Percentiles rank a stretch among this genome's conserved stretches.
phyloP scores from a whole-genome alignment of 1,140 invertebrate species.

The Orchestia grillus region DNA sequence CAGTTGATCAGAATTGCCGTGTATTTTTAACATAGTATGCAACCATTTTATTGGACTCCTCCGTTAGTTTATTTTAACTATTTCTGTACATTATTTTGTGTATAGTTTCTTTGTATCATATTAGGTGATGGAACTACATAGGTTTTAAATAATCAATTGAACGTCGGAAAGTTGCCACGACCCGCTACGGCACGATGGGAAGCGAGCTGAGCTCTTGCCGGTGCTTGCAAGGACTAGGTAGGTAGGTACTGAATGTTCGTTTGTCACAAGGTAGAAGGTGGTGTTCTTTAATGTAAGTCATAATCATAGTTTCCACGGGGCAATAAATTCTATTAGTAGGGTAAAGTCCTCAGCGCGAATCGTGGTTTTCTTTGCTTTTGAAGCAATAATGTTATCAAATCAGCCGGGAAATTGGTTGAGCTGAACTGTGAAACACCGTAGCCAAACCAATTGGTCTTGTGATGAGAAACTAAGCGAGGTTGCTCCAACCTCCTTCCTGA shows the following conservation, averaged over 20 bases:
- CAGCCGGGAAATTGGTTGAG: not conserved
- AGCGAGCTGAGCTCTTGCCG: not conserved
- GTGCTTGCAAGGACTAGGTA: not conserved
- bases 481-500: not conserved
- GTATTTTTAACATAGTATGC: not conserved
- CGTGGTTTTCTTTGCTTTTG: not conserved
- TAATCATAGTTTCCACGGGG: not conserved
- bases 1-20: not conserved
- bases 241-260: not conserved
- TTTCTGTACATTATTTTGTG: conserved; percentile 67
- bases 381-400: conserved; percentile 10
- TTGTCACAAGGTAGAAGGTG: not conserved
- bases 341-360: not conserved
- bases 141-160: conserved; percentile 54
- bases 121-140: conserved; percentile 60
- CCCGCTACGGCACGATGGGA: not conserved
- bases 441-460: not conserved
- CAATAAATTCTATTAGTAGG: not conserved
- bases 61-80: conserved; percentile 60
- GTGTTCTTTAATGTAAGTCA: not conserved
- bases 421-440: not conserved
- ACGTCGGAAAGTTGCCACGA: conserved; percentile 29
- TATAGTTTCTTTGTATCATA: conserved; percentile 68
- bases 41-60: conserved; percentile 33
- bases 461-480: not conserved